Conservation (phyloP, 2,888 invertebrate genomes). For the Brachypterus glaber region DNA sequence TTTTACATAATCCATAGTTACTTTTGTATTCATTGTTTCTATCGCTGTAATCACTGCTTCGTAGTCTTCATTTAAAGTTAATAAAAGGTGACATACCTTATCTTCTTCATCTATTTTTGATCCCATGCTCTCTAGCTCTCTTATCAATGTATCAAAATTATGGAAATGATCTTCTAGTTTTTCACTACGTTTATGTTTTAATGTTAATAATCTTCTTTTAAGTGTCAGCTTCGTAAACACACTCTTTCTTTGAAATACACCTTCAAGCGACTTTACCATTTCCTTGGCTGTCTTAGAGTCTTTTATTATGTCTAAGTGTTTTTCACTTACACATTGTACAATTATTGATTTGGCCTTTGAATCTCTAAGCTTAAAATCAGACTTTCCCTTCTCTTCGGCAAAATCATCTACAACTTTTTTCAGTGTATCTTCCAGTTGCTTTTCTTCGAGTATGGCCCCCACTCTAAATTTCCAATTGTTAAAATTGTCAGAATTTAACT, state of each 20-base stretch:
- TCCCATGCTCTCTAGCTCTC: too few relatives aligned
- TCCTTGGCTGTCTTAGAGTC: slow-evolving; percentile 18
- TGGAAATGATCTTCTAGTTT: too few relatives aligned
- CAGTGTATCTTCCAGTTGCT: slow-evolving; percentile 5
- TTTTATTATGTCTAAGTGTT: slow-evolving; percentile 22
- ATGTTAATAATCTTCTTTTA: slow-evolving; percentile 15
- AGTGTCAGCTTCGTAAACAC: slow-evolving; percentile 19
- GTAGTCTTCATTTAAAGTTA: too few relatives aligned
- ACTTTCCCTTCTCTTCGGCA: slow-evolving; percentile 8
- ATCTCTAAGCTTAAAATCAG: slow-evolving; percentile 12
- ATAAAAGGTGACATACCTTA: too few relatives aligned
- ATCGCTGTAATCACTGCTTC: too few relatives aligned
- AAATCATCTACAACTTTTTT: slow-evolving; percentile 1
- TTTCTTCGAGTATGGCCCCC: slow-evolving; percentile 12
- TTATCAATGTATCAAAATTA: too few relatives aligned
- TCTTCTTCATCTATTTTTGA: too few relatives aligned
- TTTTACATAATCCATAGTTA: too few relatives aligned
- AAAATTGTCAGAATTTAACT: slow-evolving; percentile 7
- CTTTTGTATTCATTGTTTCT: too few relatives aligned
- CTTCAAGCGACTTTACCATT: slow-evolving; percentile 19
- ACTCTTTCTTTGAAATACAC: slow-evolving; percentile 21
- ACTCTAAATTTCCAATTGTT: slow-evolving; percentile 15
- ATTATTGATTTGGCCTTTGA: slow-evolving; percentile 20
- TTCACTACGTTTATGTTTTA: too few relatives aligned
- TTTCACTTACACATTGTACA: slow-evolving; percentile 21